These are phyloP conservation scores for Bufotes viridis DNA, from an alignment of 2,797 vertebrate genomes.

Conservation along the genomic window DNA sequence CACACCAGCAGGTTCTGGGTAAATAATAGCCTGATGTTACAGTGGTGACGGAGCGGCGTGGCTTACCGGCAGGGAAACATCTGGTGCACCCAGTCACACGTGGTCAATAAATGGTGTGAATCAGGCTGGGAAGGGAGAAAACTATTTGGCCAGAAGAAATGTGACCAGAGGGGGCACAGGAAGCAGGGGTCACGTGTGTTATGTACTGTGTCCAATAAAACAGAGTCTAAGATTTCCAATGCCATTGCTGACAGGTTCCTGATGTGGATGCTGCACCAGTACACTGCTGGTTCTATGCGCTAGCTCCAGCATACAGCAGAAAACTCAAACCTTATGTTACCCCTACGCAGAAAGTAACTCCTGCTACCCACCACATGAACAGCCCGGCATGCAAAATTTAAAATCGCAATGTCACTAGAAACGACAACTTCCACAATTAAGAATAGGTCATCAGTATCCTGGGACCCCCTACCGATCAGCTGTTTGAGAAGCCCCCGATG, in stretches of 20 bases:
- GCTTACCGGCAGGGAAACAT: slow-evolving; percentile 22
- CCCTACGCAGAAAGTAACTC: too few species aligned
- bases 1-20: neutral
- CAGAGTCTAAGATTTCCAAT: slow-evolving; percentile 4
- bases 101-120: slow-evolving; percentile 32
- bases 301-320: neutral
- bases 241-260: neutral
- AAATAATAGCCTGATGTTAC: neutral
- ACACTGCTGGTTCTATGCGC: neutral
- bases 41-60: neutral
- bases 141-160: slow-evolving; percentile 10
- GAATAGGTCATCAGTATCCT: too few species aligned
- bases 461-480: too few species aligned
- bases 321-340: neutral
- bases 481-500: too few species aligned
- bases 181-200: slow-evolving; percentile 19
- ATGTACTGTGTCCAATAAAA: slow-evolving; percentile 22
- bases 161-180: slow-evolving; percentile 34
- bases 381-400: neutral
- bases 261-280: neutral
- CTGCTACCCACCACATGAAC: neutral
- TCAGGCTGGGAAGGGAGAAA: slow-evolving; percentile 15
- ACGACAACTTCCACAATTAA: too few species aligned
- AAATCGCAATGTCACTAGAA: neutral
- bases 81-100: slow-evolving; percentile 20